Evolutionary conservation across 2,113 vertebrate species (phyloP), one percentile per base, ranked within the genome.

Genomic region (Heloderma charlesbogerti): DNA sequence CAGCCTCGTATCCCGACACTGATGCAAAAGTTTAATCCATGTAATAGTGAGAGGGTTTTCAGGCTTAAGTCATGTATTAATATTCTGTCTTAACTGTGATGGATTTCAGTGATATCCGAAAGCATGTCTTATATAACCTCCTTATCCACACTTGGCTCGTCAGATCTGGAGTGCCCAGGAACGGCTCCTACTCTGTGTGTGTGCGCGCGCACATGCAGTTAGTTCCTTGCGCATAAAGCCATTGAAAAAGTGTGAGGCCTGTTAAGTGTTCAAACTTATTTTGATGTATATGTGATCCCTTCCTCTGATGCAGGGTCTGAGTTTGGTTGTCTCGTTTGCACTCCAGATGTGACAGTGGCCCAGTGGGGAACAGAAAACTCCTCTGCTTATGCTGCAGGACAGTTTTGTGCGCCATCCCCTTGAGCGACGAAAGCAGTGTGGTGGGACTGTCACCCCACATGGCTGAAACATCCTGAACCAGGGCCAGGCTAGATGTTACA

Each of bases 11-110:
- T 86, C 92, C 51, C 31, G 77, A 89, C 86, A 84, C 69, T 40
- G 60, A 84, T 71, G 88, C 87, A 74, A 91, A 93, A 78, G 90
- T 88, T 81, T 96, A 96, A 97, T 97, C 96, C 93, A 94, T 94
- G 91, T 96, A 95, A 96, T 95, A 96, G 90, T 95, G 91, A 86
- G 77, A 92, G 93, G 40, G 84, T 93, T 92, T 94, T 94, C 91
- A 78, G 80, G 87, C 95, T 93, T 92, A 95, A 95, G 71, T 91
- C 91, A 93, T 94, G 94, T 96, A 94, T 96, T 96, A 95, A 96
- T 96, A 96, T 97, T 96, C 93, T 88, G 67, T 94, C 91, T 95
- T 95, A 95, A 96, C 94, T 96, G 93, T 93, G 91, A 96, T 92
- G 87, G 86, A 92, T 92, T 96, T 94, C 90, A 91, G 90, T 91